These are phyloP conservation scores for Echinops telfairi DNA, from an alignment of 2,113 vertebrate species.

Conservation along the genomic window DNA sequence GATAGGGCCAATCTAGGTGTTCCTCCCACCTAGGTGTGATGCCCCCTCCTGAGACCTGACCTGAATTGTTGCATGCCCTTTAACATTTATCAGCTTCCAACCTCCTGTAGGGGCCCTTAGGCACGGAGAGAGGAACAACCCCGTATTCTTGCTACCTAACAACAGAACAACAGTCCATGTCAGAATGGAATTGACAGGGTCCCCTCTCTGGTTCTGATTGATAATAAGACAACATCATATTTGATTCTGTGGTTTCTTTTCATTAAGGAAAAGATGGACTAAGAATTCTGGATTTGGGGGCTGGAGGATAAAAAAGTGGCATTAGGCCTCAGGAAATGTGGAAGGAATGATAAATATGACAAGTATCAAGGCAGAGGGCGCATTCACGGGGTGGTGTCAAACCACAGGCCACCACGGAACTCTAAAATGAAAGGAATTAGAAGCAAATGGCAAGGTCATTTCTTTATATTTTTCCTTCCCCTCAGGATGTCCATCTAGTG, in stretches of 20 bases:
- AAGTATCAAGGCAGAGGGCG: background rate
- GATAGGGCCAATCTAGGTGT: too few species aligned
- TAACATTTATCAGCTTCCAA: too few species aligned
- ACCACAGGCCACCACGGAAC: background rate
- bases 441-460: background rate
- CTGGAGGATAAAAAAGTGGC: background rate
- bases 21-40: too few species aligned
- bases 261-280: background rate
- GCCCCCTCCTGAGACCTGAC: too few species aligned
- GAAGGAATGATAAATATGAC: background rate
- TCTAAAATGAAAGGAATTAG: background rate
- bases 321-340: background rate
- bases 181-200: background rate
- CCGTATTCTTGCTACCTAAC: background rate
- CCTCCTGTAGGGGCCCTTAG: too few species aligned
- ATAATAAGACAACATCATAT: background rate
- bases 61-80: too few species aligned
- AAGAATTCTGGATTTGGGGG: conserved; percentile 3
- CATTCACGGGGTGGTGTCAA: background rate
- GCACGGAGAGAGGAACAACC: too few species aligned
- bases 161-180: background rate
- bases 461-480: background rate
- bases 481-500: background rate
- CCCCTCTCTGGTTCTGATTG: background rate
- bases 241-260: background rate